Evolutionary conservation across 2,888 invertebrate genomes (phyloP).

Genomic region (Andrena trimmerana): DNA sequence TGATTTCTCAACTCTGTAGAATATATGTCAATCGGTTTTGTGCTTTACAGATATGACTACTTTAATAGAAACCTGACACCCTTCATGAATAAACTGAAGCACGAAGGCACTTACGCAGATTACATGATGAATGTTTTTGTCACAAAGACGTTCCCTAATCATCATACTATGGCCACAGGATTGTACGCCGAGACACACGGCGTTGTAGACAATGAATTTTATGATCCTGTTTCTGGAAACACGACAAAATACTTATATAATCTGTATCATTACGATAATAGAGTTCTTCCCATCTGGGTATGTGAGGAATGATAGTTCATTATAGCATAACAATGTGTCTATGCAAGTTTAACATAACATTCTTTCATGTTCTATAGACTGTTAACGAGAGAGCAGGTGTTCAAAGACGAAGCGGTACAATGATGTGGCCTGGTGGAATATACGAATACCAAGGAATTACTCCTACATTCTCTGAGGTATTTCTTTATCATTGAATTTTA

Average conservation of each 20-base stretch:
- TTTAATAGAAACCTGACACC: conserved; percentile 87
- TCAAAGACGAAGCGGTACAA: conserved; percentile 87
- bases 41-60: conserved; percentile 87
- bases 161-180: conserved; percentile 90
- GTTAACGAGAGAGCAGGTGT: conserved; percentile 86
- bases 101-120: conserved; percentile 87
- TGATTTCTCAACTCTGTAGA: background rate
- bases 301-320: conserved; percentile 11
- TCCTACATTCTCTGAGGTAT: conserved; percentile 84
- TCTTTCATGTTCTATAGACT: conserved; percentile 82
- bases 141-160: conserved; percentile 92
- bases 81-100: conserved; percentile 87
- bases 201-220: conserved; percentile 88
- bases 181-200: conserved; percentile 90
- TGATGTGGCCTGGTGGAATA: conserved; percentile 90
- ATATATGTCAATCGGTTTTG: background rate
- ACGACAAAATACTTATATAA: conserved; percentile 80
- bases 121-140: conserved; percentile 88
- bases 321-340: background rate
- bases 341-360: background rate
- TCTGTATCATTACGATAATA: conserved; percentile 87
- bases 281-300: conserved; percentile 88
- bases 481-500: background rate
- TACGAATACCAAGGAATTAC: conserved; percentile 86
- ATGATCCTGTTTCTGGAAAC: conserved; percentile 85